Base-by-base conservation (phyloP, 2,113 vertebrate species). In the Dendrocopos noguchii region DNA sequence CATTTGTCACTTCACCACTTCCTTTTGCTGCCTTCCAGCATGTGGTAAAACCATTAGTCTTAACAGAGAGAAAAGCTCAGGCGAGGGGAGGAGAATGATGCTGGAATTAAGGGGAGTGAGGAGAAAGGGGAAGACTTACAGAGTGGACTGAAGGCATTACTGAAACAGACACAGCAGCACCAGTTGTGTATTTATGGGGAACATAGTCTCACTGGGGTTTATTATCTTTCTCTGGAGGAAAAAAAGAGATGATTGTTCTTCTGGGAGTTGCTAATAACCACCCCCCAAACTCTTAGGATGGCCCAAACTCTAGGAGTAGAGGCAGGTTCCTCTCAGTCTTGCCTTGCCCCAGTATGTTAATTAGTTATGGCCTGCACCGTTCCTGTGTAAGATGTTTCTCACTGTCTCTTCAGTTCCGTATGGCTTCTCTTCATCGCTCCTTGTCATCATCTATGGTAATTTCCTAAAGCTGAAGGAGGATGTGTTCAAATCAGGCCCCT, bases 1-100 rank as follows among this genome's bases (percentile, higher is more conserved):
- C 85, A 95, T 94, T 96, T 95, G 91, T 96, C 96, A 96, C 93
- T 96, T 96, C 91, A 96, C 85, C 90, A 82, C 96, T 96, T 96
- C 91, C 95, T 95, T 80, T 90, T 63, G 75, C 66, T 94, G 63
- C 85, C 28, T 80, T 87, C 44, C 72, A 93, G 70, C 92, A 93
- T 93, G 90, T 93, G 95, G 93, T 89, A 91, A 95, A 96, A 27
- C 68, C 74, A 94, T 93, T 79, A 94, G 82, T 67, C 78, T 68
- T 55, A 73, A 65, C 65, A 42, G 29, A 44, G 50, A 83, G 85
- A 73, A 84, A 52, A 82, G 74, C 52, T 65, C 82, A 91, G 91
- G 85, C 19, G 77, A 85, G 50, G 59, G 65, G 61, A 73, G 80
- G 47, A 92, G 64, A 56, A 70, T 46, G 24, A 57, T 15, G 31